Evolutionary conservation across 2,888 invertebrate species (phyloP).

Genomic region (Papilio gigon): DNA sequence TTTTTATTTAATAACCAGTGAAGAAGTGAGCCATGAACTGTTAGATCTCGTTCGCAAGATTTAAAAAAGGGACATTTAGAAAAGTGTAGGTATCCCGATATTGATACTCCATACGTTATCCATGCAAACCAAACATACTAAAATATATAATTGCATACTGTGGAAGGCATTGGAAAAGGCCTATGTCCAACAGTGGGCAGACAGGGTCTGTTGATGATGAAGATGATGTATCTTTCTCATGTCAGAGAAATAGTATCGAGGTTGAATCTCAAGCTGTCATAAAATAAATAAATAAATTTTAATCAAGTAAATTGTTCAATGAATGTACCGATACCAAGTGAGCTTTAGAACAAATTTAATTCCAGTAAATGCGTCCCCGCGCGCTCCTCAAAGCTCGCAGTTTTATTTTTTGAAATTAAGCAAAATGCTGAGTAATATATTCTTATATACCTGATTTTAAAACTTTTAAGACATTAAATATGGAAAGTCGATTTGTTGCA

Average conservation of each 20-base stretch:
- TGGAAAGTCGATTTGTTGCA: neutral
- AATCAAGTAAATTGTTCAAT: conserved; percentile 31
- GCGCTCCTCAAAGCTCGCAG: neutral
- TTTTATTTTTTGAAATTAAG: conserved; percentile 25
- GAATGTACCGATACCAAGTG: conserved; percentile 14
- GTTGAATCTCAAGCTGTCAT: neutral
- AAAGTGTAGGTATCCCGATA: too few relatives aligned
- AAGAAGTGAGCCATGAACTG: neutral
- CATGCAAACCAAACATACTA: too few relatives aligned
- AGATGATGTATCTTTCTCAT: too few relatives aligned
- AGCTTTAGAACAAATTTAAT: conserved; percentile 28
- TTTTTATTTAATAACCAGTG: neutral
- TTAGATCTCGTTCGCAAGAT: too few relatives aligned
- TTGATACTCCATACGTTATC: too few relatives aligned
- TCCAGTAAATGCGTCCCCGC: conserved; percentile 20
- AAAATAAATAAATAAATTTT: conserved; percentile 12
- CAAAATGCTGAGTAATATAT: conserved; percentile 13
- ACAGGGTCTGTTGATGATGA: too few relatives aligned
- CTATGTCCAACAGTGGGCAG: too few relatives aligned
- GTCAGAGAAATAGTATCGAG: neutral
- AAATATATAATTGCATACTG: too few relatives aligned
- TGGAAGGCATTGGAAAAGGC: too few relatives aligned
- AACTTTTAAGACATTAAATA: neutral
- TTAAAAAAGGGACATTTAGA: too few relatives aligned
- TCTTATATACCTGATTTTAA: conserved; percentile 2